phyloP scores from a whole-genome alignment of 2,888 invertebrate species.

The Neoaliturus tenellus region DNA sequence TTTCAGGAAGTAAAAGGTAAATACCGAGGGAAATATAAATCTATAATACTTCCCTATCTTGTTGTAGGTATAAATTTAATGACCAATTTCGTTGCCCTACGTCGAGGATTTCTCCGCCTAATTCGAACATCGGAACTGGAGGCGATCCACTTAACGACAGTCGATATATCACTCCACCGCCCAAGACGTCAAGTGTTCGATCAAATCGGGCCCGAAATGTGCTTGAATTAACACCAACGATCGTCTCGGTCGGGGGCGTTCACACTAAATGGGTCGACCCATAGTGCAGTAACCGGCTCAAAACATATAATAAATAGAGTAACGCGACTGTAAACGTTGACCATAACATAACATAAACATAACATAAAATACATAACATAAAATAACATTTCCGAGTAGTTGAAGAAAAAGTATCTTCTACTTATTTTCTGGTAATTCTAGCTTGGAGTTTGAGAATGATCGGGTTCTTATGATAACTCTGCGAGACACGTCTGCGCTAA shows the following conservation, averaged over 20 bases:
- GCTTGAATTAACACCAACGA: conserved; percentile 22
- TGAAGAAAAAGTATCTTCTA: no score
- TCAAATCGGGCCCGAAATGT: neutral
- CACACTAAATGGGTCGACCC: neutral
- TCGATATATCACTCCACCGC: conserved; percentile 4
- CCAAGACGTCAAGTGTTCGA: neutral
- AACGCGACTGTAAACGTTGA: no score
- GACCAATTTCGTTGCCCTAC: neutral
- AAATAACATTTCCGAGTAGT: no score
- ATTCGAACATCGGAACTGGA: conserved; percentile 28
- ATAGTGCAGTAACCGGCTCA: no score
- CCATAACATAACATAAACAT: no score
- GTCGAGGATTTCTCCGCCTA: conserved; percentile 13
- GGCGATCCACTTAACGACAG: conserved; percentile 8
- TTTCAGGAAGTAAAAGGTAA: no score
- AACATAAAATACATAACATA: no score
- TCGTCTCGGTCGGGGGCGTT: neutral
- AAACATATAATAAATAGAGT: no score
- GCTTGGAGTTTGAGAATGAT: no score
- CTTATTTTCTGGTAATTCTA: no score
- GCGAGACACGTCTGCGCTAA: neutral
- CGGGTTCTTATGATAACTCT: neutral
- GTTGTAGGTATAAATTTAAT: neutral
- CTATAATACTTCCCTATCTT: neutral
- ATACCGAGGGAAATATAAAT: neutral